phyloP scores from a whole-genome alignment of 2,113 vertebrate species.

The Ptilorrhoa leucosticta region DNA sequence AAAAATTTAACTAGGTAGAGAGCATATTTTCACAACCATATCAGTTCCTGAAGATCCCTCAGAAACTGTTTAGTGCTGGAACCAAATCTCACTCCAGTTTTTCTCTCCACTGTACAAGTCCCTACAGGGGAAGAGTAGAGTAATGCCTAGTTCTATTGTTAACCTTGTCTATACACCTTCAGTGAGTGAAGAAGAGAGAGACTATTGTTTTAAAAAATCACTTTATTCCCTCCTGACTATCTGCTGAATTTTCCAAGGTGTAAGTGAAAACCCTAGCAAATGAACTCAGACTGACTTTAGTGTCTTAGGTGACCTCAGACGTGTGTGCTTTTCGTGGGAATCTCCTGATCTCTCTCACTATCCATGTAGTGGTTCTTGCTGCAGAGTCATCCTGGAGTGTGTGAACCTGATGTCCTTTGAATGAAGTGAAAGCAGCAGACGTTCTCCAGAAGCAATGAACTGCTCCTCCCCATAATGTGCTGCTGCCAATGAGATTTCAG shows the following conservation, averaged over 20 bases:
- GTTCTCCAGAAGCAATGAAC: background rate
- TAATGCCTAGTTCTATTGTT: background rate
- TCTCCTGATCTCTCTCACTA: background rate
- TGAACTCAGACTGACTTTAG: background rate
- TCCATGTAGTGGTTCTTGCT: background rate
- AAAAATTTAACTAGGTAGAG: background rate
- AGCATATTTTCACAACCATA: background rate
- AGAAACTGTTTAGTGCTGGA: background rate
- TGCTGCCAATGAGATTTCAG: background rate
- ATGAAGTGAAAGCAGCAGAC: background rate
- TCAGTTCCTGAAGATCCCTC: background rate
- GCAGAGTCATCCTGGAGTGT: background rate
- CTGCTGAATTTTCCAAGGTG: background rate
- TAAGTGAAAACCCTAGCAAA: background rate
- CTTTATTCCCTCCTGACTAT: background rate
- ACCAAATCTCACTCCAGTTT: background rate
- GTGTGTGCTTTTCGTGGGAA: background rate
- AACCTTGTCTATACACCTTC: background rate
- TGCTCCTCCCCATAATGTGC: background rate
- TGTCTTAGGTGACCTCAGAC: background rate
- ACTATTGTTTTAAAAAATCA: background rate
- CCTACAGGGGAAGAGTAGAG: background rate
- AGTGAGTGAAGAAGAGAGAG: background rate
- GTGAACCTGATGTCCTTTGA: background rate
- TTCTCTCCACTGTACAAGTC: background rate